Percentiles rank a stretch among this genome's conserved stretches.
These are phyloP conservation scores for Labia minor DNA, from an alignment of 2,888 invertebrate genomes.

Conservation along the genomic window DNA sequence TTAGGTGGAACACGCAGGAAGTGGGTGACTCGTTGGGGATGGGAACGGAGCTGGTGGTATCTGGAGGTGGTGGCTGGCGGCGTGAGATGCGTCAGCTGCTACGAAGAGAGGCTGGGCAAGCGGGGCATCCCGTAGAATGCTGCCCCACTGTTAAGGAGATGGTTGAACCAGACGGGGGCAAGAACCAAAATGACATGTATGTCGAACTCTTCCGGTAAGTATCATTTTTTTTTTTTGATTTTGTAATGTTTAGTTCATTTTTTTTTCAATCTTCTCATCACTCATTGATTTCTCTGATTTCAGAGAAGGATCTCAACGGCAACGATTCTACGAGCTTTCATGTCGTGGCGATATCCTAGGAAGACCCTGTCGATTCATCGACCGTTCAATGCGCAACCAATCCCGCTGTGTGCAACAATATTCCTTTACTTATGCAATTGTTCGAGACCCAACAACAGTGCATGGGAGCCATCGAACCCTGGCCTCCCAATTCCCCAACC, in stretches of 20 bases:
- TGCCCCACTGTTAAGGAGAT: constrained; percentile 70
- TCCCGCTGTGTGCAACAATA: constrained; percentile 75
- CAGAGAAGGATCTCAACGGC: constrained; percentile 30
- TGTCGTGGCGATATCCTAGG: constrained; percentile 60
- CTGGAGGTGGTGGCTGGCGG: constrained; percentile 39
- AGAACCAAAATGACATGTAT: constrained; percentile 57
- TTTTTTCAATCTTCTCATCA: no score
- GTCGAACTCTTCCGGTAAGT: constrained; percentile 61
- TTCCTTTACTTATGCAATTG: constrained; percentile 73
- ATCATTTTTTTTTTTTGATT: constrained; percentile 35
- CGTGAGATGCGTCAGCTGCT: constrained; percentile 55
- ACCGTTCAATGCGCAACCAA: constrained; percentile 53
- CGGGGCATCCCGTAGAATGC: constrained; percentile 53
- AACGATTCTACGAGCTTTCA: constrained; percentile 62
- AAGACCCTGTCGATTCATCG: constrained; percentile 60
- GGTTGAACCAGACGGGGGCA: constrained; percentile 65
- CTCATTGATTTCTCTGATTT: no score
- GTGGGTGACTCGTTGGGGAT: constrained; percentile 24
- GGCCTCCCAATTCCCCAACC: not conserved
- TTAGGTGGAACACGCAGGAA: constrained; percentile 25
- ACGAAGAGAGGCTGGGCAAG: constrained; percentile 42
- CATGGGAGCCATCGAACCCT: constrained; percentile 27
- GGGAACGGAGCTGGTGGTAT: not conserved
- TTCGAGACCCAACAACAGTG: constrained; percentile 48
- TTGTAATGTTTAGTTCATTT: no score